phyloP scores from a whole-genome alignment of 2,797 vertebrate species.

The Cercopithecus diana region DNA sequence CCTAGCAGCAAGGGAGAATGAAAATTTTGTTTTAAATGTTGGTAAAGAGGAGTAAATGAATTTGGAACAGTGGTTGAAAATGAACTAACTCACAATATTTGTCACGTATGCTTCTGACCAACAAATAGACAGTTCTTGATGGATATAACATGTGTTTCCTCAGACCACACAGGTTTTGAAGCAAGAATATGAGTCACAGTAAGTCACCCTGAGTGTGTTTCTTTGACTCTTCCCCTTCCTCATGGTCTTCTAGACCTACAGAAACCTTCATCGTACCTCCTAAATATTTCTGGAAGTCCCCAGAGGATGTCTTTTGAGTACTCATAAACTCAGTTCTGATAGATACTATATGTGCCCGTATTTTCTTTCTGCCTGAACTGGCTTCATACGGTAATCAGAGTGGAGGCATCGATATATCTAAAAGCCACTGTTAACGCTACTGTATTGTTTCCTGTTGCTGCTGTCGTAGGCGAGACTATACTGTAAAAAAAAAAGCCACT shows the following conservation, averaged over 20 bases:
- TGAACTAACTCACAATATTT: background rate
- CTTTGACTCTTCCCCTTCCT: background rate
- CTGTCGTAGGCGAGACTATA: background rate
- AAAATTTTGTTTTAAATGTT: conserved; percentile 3
- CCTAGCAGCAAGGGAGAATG: background rate
- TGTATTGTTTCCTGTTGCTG: background rate
- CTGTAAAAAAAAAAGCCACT: background rate
- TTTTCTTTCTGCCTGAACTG: background rate
- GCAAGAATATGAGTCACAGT: background rate
- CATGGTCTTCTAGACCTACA: background rate
- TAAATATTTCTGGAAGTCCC: conserved; percentile 26
- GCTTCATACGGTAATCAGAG: background rate
- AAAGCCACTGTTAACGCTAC: background rate
- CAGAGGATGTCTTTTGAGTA: background rate
- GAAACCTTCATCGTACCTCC: background rate
- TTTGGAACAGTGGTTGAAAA: background rate
- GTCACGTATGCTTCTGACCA: background rate
- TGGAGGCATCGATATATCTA: background rate
- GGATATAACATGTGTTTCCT: conserved; percentile 13
- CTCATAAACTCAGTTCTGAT: background rate
- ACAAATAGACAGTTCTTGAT: background rate
- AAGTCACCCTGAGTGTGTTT: background rate
- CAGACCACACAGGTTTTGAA: conserved; percentile 59
- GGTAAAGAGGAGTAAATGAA: background rate
- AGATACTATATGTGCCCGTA: fast-evolving